Conservation (phyloP, 2,113 vertebrate species). For the Stomatorhinus ivindoensis region DNA sequence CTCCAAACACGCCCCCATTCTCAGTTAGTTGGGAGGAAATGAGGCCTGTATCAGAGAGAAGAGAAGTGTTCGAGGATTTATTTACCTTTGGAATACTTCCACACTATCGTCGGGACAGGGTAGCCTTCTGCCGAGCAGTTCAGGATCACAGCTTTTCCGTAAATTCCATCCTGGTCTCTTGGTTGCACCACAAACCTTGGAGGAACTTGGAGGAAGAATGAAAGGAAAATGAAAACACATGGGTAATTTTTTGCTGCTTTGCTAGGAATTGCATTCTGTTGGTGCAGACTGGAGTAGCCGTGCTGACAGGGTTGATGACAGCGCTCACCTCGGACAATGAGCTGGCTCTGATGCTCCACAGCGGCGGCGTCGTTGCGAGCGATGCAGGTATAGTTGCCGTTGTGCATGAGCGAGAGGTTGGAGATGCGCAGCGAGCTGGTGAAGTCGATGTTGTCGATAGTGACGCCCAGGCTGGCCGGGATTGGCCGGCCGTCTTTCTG, state of each 20-base stretch:
- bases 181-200: slow-evolving; percentile 97
- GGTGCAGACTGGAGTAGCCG: not conserved
- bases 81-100: slow-evolving; percentile 97
- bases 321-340: slow-evolving; percentile 85
- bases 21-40: not conserved
- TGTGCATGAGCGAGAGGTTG: slow-evolving; percentile 92
- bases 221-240: not conserved
- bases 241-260: not conserved
- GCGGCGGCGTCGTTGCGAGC: slow-evolving; percentile 92
- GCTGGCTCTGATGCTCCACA: slow-evolving; percentile 91
- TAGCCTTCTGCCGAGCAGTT: slow-evolving; percentile 97
- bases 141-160: slow-evolving; percentile 91
- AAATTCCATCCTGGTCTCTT: slow-evolving; percentile 93
- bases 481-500: slow-evolving; percentile 93
- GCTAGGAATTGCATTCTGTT: not conserved
- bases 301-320: too few relatives aligned
- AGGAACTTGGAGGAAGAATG: slow-evolving; percentile 70
- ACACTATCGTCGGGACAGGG: slow-evolving; percentile 91
- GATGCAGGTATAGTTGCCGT: slow-evolving; percentile 96
- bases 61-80: not conserved
- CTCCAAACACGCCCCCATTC: not conserved
- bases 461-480: slow-evolving; percentile 85
- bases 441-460: slow-evolving; percentile 97
- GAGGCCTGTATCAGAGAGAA: not conserved
- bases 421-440: slow-evolving; percentile 93